phyloP scores from a whole-genome alignment of 2,113 vertebrate genomes.

The Sebastes schlegelii region DNA sequence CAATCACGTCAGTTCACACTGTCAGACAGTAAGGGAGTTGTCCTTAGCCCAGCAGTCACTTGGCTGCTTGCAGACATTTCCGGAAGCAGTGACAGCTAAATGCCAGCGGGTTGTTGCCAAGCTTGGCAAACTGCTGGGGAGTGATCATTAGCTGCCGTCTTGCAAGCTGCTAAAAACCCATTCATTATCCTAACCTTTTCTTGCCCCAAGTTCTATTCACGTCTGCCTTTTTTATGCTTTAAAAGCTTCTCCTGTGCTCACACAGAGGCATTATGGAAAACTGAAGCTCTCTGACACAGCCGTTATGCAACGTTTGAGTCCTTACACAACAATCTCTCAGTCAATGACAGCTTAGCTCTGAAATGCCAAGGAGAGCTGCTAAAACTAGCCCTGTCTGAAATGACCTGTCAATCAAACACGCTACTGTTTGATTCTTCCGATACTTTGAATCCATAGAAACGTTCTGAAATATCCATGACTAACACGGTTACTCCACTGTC shows the following conservation, averaged over 20 bases:
- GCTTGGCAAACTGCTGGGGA: constrained; percentile 54
- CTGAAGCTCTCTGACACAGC: constrained; percentile 33
- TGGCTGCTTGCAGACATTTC: constrained; percentile 55
- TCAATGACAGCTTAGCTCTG: background rate
- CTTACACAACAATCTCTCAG: constrained; percentile 3
- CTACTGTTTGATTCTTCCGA: background rate
- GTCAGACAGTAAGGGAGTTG: background rate
- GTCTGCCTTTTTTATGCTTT: constrained; percentile 41
- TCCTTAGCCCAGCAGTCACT: constrained; percentile 45
- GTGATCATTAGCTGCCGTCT: constrained; percentile 66
- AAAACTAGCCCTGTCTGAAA: constrained; percentile 13
- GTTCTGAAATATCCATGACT: background rate
- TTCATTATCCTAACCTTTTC: constrained; percentile 71
- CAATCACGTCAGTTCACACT: background rate
- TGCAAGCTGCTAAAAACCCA: constrained; percentile 61
- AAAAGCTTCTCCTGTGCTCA: constrained; percentile 50
- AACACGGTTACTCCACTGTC: constrained; percentile 18
- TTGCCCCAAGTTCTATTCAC: constrained; percentile 25
- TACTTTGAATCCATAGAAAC: background rate
- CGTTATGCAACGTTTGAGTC: constrained; percentile 25
- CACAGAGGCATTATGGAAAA: constrained; percentile 38
- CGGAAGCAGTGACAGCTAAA: constrained; percentile 61
- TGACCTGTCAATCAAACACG: constrained; percentile 3
- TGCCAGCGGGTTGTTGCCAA: constrained; percentile 63
- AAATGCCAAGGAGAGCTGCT: constrained; percentile 8